Conservation (phyloP, 2,888 invertebrate species). For the Nymphalis urticae region DNA sequence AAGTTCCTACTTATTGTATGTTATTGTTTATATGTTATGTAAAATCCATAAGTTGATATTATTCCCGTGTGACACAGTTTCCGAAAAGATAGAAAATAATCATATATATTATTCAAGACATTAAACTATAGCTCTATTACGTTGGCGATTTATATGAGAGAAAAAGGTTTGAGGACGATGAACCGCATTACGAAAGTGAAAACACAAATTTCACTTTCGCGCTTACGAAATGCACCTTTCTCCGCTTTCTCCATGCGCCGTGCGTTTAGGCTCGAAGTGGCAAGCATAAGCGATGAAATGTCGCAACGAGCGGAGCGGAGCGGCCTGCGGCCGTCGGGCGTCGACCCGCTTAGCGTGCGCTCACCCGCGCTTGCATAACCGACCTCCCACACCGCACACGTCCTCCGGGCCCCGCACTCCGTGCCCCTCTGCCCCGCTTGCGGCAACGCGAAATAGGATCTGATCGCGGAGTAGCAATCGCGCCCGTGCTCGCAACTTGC, state of each 20-base stretch:
- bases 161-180: slow-evolving; percentile 52
- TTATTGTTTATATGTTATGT: neutral
- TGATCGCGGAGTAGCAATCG: slow-evolving; percentile 48
- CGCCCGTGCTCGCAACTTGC: slow-evolving; percentile 45
- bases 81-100: neutral
- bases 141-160: slow-evolving; percentile 23
- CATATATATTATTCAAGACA: slow-evolving; percentile 3
- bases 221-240: slow-evolving; percentile 81
- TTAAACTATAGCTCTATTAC: slow-evolving; percentile 4
- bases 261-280: slow-evolving; percentile 45
- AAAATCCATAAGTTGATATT: neutral
- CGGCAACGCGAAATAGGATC: slow-evolving; percentile 68
- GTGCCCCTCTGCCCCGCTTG: slow-evolving; percentile 36
- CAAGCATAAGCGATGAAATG: slow-evolving; percentile 52
- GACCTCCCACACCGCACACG: slow-evolving; percentile 61
- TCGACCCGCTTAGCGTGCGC: slow-evolving; percentile 86
- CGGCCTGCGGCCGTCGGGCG: slow-evolving; percentile 75
- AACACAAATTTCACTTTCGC: slow-evolving; percentile 79
- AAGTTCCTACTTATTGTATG: neutral
- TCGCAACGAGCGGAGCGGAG: slow-evolving; percentile 65
- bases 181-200: slow-evolving; percentile 77
- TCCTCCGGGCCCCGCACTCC: slow-evolving; percentile 38
- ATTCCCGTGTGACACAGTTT: neutral
- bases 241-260: slow-evolving; percentile 74
- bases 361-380: slow-evolving; percentile 83